phyloP scores from a whole-genome alignment of 2,888 invertebrate species.

The Andrena dorsata region DNA sequence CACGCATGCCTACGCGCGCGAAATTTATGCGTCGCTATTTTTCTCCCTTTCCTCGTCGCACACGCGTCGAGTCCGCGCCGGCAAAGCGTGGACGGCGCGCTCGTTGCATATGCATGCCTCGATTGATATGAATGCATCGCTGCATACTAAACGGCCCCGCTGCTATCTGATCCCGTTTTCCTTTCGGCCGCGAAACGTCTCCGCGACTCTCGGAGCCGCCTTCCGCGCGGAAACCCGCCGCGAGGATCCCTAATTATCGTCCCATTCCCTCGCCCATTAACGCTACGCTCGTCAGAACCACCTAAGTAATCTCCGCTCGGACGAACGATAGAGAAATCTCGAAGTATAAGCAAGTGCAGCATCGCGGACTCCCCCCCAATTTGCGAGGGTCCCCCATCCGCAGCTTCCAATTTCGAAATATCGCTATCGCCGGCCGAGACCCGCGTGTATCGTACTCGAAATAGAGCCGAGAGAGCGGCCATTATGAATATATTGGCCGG shows the following conservation, averaged over 20 bases:
- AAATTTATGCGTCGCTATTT: slow-evolving; percentile 80
- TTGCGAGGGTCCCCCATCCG: not conserved
- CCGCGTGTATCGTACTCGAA: slow-evolving; percentile 61
- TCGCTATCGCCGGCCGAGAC: slow-evolving; percentile 57
- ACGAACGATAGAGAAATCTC: not conserved
- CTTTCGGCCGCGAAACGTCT: slow-evolving; percentile 76
- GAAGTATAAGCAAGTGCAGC: not conserved
- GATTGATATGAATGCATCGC: slow-evolving; percentile 84
- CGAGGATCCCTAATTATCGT: slow-evolving; percentile 72
- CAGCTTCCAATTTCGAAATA: slow-evolving; percentile 20
- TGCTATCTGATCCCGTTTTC: slow-evolving; percentile 81
- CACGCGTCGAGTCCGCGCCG: slow-evolving; percentile 51
- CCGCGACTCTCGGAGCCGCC: slow-evolving; percentile 47
- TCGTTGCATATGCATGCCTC: slow-evolving; percentile 82
- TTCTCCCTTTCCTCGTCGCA: slow-evolving; percentile 53
- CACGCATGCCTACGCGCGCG: slow-evolving; percentile 78
- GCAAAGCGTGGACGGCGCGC: slow-evolving; percentile 59
- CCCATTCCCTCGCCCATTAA: slow-evolving; percentile 54
- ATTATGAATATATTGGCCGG: slow-evolving; percentile 81
- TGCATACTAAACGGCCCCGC: slow-evolving; percentile 81
- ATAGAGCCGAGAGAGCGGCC: slow-evolving; percentile 72
- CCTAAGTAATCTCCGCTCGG: no score
- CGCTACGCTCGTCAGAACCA: slow-evolving; percentile 30
- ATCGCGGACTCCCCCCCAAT: not conserved
- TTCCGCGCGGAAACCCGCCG: slow-evolving; percentile 70